Conservation (phyloP, 2,113 vertebrate genomes). For the Redunca redunca region DNA sequence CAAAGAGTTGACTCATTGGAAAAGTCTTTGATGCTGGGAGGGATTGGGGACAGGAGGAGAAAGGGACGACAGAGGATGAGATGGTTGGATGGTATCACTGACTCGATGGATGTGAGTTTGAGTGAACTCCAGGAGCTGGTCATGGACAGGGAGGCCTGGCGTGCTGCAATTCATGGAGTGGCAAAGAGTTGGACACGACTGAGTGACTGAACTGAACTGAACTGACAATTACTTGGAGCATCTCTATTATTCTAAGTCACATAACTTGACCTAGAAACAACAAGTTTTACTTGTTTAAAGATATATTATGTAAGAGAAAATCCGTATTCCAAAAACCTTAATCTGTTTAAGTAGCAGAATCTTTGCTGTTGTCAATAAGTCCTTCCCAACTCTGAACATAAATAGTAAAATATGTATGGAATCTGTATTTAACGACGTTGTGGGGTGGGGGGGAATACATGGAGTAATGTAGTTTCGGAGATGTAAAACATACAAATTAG, state of each 20-base stretch:
- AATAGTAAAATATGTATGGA: neutral
- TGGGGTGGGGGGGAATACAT: neutral
- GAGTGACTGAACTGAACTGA: no score
- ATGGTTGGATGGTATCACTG: no score
- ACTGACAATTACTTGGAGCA: neutral
- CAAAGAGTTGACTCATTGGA: no score
- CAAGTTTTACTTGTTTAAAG: neutral
- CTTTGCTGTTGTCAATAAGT: neutral
- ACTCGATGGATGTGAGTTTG: no score
- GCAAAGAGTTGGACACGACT: no score
- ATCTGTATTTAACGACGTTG: neutral
- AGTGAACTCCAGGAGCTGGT: no score
- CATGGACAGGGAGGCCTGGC: no score
- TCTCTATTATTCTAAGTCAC: neutral
- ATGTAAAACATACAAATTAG: neutral
- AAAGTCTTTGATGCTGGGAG: no score
- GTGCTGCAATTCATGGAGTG: rapidly evolving
- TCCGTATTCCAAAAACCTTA: neutral
- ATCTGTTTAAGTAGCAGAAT: neutral
- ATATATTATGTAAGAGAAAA: neutral
- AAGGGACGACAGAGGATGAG: no score
- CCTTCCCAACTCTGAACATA: neutral
- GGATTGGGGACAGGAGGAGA: no score
- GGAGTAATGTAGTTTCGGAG: neutral
- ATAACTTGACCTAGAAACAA: neutral